Percentiles rank a stretch among this genome's conserved stretches.
These are phyloP conservation scores for Brenthis ino DNA, from an alignment of 2,888 invertebrate species.

Conservation along the genomic window DNA sequence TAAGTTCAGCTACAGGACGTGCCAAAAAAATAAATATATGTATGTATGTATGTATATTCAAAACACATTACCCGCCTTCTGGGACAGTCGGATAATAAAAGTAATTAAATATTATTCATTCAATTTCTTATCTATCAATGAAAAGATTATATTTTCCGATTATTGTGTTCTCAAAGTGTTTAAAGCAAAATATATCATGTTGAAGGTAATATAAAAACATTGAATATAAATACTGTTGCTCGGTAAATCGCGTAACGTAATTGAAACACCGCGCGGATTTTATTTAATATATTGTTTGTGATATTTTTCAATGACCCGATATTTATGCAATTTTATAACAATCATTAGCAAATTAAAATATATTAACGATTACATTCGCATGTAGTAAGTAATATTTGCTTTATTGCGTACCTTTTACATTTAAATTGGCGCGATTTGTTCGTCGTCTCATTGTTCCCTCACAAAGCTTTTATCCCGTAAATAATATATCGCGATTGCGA, in stretches of 20 bases:
- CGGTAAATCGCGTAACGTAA: constrained; percentile 5
- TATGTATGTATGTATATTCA: no score
- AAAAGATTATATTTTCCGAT: constrained; percentile 1
- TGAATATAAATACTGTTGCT: constrained; percentile 14
- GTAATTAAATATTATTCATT: neutral
- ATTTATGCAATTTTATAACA: neutral
- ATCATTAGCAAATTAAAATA: constrained; percentile 7
- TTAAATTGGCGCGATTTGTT: constrained; percentile 30
- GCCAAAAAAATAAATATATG: no score
- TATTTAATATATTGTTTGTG: constrained; percentile 1
- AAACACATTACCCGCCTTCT: no score
- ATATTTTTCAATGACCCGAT: constrained; percentile 6
- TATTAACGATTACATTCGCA: constrained; percentile 7
- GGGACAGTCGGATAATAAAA: neutral
- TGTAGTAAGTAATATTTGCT: constrained; percentile 15
- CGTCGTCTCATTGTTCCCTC: constrained; percentile 34
- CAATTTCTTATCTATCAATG: neutral
- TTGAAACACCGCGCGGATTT: constrained; percentile 2
- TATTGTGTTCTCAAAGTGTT: neutral
- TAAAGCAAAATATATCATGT: neutral
- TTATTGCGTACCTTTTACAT: constrained; percentile 22
- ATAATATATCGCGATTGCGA: constrained; percentile 54
- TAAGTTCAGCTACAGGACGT: no score
- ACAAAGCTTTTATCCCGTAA: constrained; percentile 47
- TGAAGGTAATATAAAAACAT: constrained; percentile 9